Evolutionary conservation across 37 sponge, comb jelly and placozoan genomes (phyloP).

Genomic region (Ianthella basta): DNA sequence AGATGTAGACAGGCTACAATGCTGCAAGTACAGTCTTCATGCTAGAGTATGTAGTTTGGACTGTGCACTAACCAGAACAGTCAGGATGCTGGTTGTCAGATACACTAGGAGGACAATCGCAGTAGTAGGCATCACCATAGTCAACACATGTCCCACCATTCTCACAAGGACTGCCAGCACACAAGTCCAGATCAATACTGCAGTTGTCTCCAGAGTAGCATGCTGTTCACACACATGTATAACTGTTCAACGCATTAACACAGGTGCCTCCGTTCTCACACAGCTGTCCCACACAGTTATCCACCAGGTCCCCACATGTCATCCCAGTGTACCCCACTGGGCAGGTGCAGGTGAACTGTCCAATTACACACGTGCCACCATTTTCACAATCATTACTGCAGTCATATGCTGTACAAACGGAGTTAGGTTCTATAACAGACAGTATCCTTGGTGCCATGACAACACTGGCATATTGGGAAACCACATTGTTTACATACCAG

Average conservation of each 20-base stretch:
- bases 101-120: not conserved
- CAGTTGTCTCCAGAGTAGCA: conserved; percentile 47
- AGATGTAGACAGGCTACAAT: too few relatives aligned
- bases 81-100: not conserved
- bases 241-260: conserved; percentile 10
- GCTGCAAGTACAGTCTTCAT: too few relatives aligned
- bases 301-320: conserved; percentile 36
- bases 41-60: too few relatives aligned
- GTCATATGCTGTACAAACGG: conserved; percentile 29
- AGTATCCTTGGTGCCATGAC: too few relatives aligned
- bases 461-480: too few relatives aligned
- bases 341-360: conserved; percentile 45
- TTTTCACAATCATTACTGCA: not conserved
- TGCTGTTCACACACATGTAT: conserved; percentile 39
- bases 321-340: conserved; percentile 46
- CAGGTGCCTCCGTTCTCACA: conserved; percentile 39
- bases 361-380: conserved; percentile 15
- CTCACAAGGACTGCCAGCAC: conserved; percentile 38
- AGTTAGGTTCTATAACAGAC: too few relatives aligned
- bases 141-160: conserved; percentile 30
- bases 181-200: conserved; percentile 29
- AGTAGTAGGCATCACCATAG: not conserved
- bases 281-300: conserved; percentile 45
- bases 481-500: too few relatives aligned
- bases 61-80: conserved; percentile 1